Percentiles rank a stretch among this genome's conserved stretches.
These are phyloP conservation scores for Microdon myrmicae DNA, from an alignment of 2,888 invertebrate genomes.

Conservation along the genomic window DNA sequence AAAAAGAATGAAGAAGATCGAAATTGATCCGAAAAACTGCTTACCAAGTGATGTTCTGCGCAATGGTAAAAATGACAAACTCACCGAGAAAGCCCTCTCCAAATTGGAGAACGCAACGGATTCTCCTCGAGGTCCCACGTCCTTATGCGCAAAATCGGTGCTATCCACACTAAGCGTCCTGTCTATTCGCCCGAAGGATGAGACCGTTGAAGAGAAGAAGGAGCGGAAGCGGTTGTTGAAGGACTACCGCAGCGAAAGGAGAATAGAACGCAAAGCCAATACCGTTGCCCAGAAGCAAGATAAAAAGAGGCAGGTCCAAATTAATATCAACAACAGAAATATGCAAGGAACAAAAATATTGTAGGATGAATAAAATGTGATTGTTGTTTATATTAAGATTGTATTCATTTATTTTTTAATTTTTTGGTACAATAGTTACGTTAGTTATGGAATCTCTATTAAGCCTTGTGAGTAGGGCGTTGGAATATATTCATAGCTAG, in stretches of 20 bases:
- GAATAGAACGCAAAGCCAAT: slow-evolving; percentile 85
- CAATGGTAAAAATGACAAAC: slow-evolving; percentile 69
- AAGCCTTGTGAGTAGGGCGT: too few species aligned
- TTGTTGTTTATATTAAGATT: slow-evolving; percentile 1
- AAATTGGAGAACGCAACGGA: slow-evolving; percentile 70
- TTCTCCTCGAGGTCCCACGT: slow-evolving; percentile 67
- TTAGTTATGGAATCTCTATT: too few species aligned
- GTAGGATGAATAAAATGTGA: slow-evolving; percentile 34
- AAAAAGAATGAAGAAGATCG: slow-evolving; percentile 72
- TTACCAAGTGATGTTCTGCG: slow-evolving; percentile 77
- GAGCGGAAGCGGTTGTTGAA: slow-evolving; percentile 82
- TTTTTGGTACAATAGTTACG: too few species aligned
- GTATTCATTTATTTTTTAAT: too few species aligned
- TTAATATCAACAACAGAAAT: slow-evolving; percentile 80
- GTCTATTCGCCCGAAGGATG: slow-evolving; percentile 79
- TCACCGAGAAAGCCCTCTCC: slow-evolving; percentile 77
- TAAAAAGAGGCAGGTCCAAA: slow-evolving; percentile 82
- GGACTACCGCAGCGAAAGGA: slow-evolving; percentile 81
- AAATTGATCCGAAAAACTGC: slow-evolving; percentile 78
- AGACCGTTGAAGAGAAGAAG: slow-evolving; percentile 80
- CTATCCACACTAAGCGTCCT: slow-evolving; percentile 76
- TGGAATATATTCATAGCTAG: too few species aligned
- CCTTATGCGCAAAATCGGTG: slow-evolving; percentile 73
- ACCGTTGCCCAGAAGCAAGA: slow-evolving; percentile 85
- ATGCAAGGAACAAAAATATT: slow-evolving; percentile 77